A percentile compares a stretch with the other conserved stretches of the same genome.
Conservation (phyloP, 2,888 invertebrate genomes). For the Melinaea menophilus region DNA sequence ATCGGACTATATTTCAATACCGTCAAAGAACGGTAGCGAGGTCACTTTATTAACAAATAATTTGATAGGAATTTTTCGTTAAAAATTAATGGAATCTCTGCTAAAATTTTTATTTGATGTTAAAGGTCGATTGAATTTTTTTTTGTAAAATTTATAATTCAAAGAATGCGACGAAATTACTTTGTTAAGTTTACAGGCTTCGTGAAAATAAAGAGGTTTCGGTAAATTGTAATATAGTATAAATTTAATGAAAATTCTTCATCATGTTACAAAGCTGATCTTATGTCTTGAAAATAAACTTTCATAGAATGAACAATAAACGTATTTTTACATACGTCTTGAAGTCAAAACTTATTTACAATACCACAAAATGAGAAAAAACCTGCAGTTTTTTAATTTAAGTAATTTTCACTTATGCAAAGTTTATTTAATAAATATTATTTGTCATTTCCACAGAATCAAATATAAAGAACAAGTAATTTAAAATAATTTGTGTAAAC, state of each 20-base stretch:
- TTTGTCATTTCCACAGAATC: neutral
- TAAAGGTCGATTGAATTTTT: slow-evolving; percentile 2
- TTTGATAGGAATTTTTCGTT: slow-evolving; percentile 48
- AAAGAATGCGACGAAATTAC: slow-evolving; percentile 1
- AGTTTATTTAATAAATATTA: too few species aligned
- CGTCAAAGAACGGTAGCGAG: slow-evolving; percentile 62
- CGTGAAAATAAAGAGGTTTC: neutral
- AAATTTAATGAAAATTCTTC: too few species aligned
- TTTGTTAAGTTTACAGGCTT: neutral
- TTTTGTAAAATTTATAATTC: slow-evolving; percentile 1
- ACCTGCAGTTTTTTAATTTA: too few species aligned
- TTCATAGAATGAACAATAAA: too few species aligned
- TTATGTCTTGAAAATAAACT: too few species aligned
- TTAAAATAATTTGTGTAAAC: slow-evolving; percentile 43
- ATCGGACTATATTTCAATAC: slow-evolving; percentile 65
- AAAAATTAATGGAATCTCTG: slow-evolving; percentile 19
- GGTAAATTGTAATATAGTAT: neutral
- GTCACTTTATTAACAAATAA: slow-evolving; percentile 68
- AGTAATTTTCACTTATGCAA: too few species aligned
- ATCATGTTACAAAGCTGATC: too few species aligned
- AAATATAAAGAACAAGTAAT: slow-evolving; percentile 29
- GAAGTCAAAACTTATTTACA: too few species aligned
- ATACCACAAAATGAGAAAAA: too few species aligned
- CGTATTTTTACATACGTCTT: too few species aligned
- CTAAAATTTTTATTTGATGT: slow-evolving; percentile 4